These are phyloP conservation scores for Himalopsyche tibetana DNA, from an alignment of 2,888 invertebrate species.

Conservation along the genomic window DNA sequence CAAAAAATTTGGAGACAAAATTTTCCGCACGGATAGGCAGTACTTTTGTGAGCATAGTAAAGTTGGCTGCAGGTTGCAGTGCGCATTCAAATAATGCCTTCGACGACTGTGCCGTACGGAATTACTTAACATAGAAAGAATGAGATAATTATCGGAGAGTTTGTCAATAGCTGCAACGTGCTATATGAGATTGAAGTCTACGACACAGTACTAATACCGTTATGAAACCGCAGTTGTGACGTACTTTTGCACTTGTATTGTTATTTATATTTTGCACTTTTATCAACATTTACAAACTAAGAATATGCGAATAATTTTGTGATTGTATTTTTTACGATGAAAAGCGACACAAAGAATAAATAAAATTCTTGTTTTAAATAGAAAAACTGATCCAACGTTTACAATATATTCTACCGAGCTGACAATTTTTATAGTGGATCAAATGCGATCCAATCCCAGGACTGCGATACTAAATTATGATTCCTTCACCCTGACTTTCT, in stretches of 20 bases:
- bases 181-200: conserved; percentile 15
- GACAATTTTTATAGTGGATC: too few relatives aligned
- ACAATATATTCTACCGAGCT: too few relatives aligned
- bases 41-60: not conserved
- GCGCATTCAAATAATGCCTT: not conserved
- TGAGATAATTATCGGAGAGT: conserved; percentile 26
- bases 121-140: conserved; percentile 34
- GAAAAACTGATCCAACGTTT: too few relatives aligned
- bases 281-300: too few relatives aligned
- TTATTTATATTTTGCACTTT: not conserved
- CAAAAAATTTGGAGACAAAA: conserved; percentile 12
- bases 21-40: conserved; percentile 6
- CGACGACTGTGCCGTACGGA: not conserved
- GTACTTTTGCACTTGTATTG: not conserved
- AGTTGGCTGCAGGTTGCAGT: not conserved
- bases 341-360: too few relatives aligned
- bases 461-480: too few relatives aligned
- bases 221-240: conserved; percentile 1
- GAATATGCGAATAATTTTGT: too few relatives aligned
- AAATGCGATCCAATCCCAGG: too few relatives aligned
- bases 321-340: too few relatives aligned
- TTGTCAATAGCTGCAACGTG: conserved; percentile 22
- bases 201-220: not conserved
- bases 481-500: too few relatives aligned
- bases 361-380: too few relatives aligned